phyloP scores from a whole-genome alignment of 37 sponge, comb jelly and placozoan species.

The Chondrosia reniformis region DNA sequence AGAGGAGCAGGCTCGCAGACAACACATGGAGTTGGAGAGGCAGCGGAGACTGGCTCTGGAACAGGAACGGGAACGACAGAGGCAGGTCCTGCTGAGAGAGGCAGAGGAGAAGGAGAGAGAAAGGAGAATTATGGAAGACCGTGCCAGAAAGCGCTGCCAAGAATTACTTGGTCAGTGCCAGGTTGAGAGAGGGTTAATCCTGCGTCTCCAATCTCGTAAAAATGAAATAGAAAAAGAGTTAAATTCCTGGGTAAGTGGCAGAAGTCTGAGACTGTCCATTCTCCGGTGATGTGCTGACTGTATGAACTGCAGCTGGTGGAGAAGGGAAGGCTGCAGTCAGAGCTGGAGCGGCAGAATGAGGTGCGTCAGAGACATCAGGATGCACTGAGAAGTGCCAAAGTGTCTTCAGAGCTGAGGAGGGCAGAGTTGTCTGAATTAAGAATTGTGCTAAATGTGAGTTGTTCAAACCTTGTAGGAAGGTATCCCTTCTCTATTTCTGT shows the following conservation, averaged over 20 bases:
- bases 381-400: neutral
- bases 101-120: constrained; percentile 56
- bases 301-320: neutral
- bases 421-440: constrained; percentile 1
- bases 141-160: constrained; percentile 29
- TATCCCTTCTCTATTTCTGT: neutral
- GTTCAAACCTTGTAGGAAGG: neutral
- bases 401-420: constrained; percentile 9
- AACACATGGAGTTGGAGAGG: constrained; percentile 53
- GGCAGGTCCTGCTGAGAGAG: constrained; percentile 11
- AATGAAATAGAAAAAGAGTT: neutral
- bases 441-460: neutral
- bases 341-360: neutral
- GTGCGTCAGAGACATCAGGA: neutral
- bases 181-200: constrained; percentile 40
- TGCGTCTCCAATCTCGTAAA: neutral
- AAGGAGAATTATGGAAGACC: constrained; percentile 58
- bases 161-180: constrained; percentile 52
- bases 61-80: constrained; percentile 23
- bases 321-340: neutral
- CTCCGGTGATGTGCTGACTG: neutral
- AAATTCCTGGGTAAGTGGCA: neutral
- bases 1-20: constrained; percentile 26
- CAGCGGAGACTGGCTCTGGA: constrained; percentile 37
- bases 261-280: neutral